Evolutionary conservation across 2,797 vertebrate species (phyloP).

Genomic region (Aldrovandia affinis): DNA sequence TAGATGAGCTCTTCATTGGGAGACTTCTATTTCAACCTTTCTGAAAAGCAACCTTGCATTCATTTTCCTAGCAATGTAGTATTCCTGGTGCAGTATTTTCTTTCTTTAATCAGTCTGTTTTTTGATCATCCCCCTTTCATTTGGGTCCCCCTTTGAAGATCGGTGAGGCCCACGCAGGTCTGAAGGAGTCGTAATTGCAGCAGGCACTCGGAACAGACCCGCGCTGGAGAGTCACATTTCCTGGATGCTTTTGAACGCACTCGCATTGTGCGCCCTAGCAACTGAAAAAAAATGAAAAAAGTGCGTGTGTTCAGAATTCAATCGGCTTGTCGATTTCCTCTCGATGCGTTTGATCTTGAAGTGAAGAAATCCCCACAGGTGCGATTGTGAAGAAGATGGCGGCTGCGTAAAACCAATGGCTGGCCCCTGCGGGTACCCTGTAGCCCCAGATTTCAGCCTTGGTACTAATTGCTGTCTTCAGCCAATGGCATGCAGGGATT

Average conservation of each 20-base stretch:
- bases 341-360: not conserved
- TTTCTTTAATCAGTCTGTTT: constrained; percentile 3
- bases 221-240: not conserved
- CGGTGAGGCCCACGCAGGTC: not conserved
- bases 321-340: constrained; percentile 8
- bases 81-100: too few species aligned
- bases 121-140: constrained; percentile 8
- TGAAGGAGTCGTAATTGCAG: constrained; percentile 8
- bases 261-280: not conserved
- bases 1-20: not conserved
- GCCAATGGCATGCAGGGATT: not conserved
- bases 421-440: not conserved
- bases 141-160: not conserved
- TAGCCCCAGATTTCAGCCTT: not conserved
- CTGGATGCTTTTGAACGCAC: too few species aligned
- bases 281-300: too few species aligned
- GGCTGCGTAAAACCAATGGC: not conserved
- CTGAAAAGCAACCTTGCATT: too few species aligned
- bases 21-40: not conserved
- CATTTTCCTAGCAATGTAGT: too few species aligned
- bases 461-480: not conserved
- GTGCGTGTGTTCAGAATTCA: not conserved
- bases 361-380: not conserved
- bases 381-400: not conserved
- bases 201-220: not conserved